Base-by-base conservation (phyloP, 2,797 vertebrate species). In the Petrocephalus sullivani region DNA sequence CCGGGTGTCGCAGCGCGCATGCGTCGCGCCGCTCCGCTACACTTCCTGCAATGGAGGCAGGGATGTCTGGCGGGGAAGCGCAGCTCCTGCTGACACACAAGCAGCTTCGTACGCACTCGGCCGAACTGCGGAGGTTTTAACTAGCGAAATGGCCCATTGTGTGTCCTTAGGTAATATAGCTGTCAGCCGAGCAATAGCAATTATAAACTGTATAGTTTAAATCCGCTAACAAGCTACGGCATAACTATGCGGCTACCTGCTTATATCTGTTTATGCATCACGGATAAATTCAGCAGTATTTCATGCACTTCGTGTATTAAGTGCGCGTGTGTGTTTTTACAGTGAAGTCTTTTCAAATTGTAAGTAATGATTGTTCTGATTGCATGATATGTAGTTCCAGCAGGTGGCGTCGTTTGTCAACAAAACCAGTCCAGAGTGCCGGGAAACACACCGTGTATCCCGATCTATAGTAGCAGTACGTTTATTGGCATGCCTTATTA, bases 51-150 rank as follows among this genome's bases (percentile, higher is more conserved):
- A 88, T 86, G 92, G 90, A 93, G 89, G 92, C 94, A 91, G 93
- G 91, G 89, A 87, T 71, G 51, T 91, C 93, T 90, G 94, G 93
- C 94, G 93, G 94, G 93, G 94, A 94, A 94, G 94, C 95, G 93
- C 94, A 94, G 94, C 94, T 93, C 91, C 92, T 92, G 87, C 92
- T 93, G 94, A 94, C 95, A 95, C 94, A 94, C 93, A 92, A 94
- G 91, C 92, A 86, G 3, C 92, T 90, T 95, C 93, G 92, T 94
- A 95, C 95, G 94, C 95, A 91, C 94, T 94, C 92, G 89, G 92
- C 90, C 94, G 93, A 92, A 93, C 93, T 92, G 91, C 93, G 93
- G 92, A 89, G 91, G 85, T 51, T 86, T 51, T 54, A 37, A 21
- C 21, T 21, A 67, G 90, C 19, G n/a, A 81, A 58, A 64, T 51